Evolutionary conservation across 2,888 invertebrate genomes (phyloP), one percentile per base, ranked within the genome.

Genomic region (Peribatodes rhomboidaria): DNA sequence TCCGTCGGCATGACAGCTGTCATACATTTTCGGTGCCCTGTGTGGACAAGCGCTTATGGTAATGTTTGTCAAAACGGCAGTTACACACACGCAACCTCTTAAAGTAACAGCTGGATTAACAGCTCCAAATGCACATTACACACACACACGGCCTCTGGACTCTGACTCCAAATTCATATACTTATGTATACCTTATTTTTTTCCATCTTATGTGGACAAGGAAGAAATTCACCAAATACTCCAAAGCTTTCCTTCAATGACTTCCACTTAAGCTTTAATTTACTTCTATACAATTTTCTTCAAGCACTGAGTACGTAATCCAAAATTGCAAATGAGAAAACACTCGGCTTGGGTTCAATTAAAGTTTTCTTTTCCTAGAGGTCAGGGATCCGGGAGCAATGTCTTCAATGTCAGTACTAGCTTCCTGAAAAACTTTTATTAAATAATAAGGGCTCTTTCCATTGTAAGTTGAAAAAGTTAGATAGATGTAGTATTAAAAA

Each of bases 301-400:
- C n/a, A 16, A 55, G 18, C 18, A 42, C 42, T 8, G 2, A 35
- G 11, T 41, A 31, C 44, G 14, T 52, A 50, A 52, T 53, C 57
- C 41, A 39, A 53, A 59, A 64, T 47, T 54, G 59, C 58, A 64
- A 58, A 58, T 41, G 63, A 58, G 57, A 41, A 37, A 52, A 16
- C 7, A 18, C 35, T 46, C 33, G 20, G 37, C 46, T 7, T 39
- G 22, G 37, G 11, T 65, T 61, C 52, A 55, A 55, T 59, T 49
- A 42, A 58, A 54, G 39, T 56, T 44, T 53, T 13, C 59, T 60
- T 64, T 59, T 56, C 33, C 50, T 42, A 54, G 60, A 59, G 59
- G 50, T 63, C 50, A 65, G 35, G 14, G 41, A 53, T 60, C 62
- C 60, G n/a, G 14, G 18, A 56, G 20, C 55, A 49, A 50, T 65